Percentiles rank a stretch among this genome's conserved stretches.
Evolutionary conservation across 2,888 invertebrate species (phyloP).

Genomic region (Drosophila mulleri): DNA sequence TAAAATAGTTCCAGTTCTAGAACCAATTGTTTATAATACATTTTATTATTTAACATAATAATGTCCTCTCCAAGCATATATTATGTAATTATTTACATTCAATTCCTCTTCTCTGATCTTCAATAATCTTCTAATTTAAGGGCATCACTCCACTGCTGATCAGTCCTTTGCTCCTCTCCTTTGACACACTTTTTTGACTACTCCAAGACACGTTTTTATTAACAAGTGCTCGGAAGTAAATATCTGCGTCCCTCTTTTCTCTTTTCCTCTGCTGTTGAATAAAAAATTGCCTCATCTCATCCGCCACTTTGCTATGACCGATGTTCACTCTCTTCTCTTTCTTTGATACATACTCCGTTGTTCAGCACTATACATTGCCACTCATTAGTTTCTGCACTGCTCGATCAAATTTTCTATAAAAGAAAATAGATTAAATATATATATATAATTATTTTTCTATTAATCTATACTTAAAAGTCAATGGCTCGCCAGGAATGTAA

Average conservation of each 20-base stretch:
- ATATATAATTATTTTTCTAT: background rate
- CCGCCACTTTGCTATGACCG: background rate
- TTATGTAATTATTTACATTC: too few relatives aligned
- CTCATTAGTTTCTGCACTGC: conserved; percentile 88
- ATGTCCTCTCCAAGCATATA: background rate
- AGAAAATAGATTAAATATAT: conserved; percentile 16
- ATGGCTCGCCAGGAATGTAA: conserved; percentile 95
- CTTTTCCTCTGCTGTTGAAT: background rate
- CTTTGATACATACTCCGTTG: too few relatives aligned
- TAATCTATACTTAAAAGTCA: conserved; percentile 90
- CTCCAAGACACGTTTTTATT: too few relatives aligned
- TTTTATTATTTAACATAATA: background rate
- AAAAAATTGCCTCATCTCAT: background rate
- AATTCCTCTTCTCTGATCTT: background rate
- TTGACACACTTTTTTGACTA: too few relatives aligned
- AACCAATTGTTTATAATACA: background rate
- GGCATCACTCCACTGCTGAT: too few relatives aligned
- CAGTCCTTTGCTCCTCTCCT: too few relatives aligned
- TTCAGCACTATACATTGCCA: conserved; percentile 63
- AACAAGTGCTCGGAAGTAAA: too few relatives aligned
- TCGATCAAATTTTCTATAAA: conserved; percentile 89
- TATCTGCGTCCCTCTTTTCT: background rate
- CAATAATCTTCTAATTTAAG: too few relatives aligned
- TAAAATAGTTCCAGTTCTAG: background rate
- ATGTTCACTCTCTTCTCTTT: background rate